Conservation (phyloP, 2,113 vertebrate species). For the Pseudorasbora parva region DNA sequence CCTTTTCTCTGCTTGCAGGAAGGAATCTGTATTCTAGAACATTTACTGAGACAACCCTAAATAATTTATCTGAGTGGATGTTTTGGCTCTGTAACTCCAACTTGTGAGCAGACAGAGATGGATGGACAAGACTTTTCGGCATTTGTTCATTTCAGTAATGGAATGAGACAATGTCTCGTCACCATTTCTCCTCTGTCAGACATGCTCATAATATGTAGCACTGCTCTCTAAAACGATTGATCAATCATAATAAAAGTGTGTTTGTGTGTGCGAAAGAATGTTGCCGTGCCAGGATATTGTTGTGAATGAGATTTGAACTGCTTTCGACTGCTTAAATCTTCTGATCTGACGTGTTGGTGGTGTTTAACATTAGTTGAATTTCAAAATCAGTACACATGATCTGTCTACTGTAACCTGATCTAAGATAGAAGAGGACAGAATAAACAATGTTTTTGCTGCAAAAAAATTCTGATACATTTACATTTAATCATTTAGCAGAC, state of each 20-base stretch:
- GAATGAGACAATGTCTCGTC: background rate
- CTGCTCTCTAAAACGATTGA: background rate
- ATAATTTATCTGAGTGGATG: background rate
- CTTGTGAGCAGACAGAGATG: background rate
- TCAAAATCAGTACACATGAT: background rate
- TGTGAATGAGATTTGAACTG: background rate
- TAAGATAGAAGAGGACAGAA: background rate
- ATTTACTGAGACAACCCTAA: background rate
- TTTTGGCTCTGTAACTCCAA: slow-evolving; percentile 2
- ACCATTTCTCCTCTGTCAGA: background rate
- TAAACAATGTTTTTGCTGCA: background rate
- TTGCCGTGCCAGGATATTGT: background rate
- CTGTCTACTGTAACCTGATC: background rate
- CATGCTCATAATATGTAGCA: background rate
- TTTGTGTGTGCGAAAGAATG: background rate
- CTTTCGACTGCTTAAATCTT: slow-evolving; percentile 2
- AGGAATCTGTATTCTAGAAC: slow-evolving; percentile 8
- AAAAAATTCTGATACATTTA: too few species aligned
- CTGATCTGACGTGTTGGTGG: background rate
- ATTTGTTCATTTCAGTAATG: slow-evolving; percentile 11
- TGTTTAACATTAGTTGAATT: background rate
- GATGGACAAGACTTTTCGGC: slow-evolving; percentile 2
- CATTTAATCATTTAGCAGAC: too few species aligned
- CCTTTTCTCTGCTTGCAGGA: background rate
- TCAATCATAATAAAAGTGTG: background rate